Base-by-base conservation (phyloP, 1,140 invertebrate species). In the Brachystomella parvula region DNA sequence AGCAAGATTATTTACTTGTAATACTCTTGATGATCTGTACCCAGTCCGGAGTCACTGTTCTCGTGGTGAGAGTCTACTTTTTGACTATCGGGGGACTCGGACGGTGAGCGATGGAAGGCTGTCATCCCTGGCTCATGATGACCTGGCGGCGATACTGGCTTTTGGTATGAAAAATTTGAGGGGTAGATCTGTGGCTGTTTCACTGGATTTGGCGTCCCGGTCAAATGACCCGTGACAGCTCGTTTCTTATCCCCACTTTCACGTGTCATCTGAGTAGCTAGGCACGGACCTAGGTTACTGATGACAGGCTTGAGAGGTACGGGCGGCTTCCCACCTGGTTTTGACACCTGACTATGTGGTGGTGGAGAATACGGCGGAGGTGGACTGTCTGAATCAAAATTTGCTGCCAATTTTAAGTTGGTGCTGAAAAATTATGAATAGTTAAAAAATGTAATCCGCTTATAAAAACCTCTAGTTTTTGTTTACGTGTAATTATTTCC, bases 361-460 rank as follows among this genome's bases (percentile, higher is more conserved):
- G 76, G 74, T n/a, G 75, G 75, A 56, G 73, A 74, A 65, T 77
- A 77, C 9, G 76, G 76, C 2, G 77, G 77, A 2, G 77, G 76
- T 0, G 77, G 77, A 63, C 75, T 76, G 47, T 77, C 76, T 60
- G 74, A 75, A 65, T 71, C 64, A 47, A 68, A 73, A 21, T 74
- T 74, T 53, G 12, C 69, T 19, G 71, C 70, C 28, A 65, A 70
- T 59, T 74, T 75, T n/a, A 74, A 64, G 47, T 76, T 74, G 58
- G 70, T 69, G n/a, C 68, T 71, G 31, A 35, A 24, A 47, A 30
- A 19, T 19, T 47, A 24, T 3, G 26, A 47, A 49, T 24, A n/a
- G 39, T 12, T n/a, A 44, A n/a, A 44, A n/a, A 44, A 44, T 12
- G 39, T 44, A n/a, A 12, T 44, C n/a, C 39, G n/a, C 9, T 44